Conservation (phyloP, 1,140 invertebrate genomes). For the Rhysida immarginata region DNA sequence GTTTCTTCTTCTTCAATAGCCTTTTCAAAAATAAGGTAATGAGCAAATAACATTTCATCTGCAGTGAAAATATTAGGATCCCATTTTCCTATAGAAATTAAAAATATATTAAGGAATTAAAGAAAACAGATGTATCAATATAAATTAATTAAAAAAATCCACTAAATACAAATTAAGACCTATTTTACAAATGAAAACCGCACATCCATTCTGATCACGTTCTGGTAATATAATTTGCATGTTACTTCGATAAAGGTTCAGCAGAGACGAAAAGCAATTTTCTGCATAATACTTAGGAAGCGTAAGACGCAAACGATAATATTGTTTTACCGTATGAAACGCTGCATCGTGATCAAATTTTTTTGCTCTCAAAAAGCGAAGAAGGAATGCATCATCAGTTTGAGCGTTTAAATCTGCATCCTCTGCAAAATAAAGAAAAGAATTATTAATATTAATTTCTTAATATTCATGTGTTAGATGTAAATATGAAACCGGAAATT, state of each 20-base stretch:
- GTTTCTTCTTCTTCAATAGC: conserved; percentile 58
- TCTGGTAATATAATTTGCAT: background rate
- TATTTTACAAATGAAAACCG: too few relatives aligned
- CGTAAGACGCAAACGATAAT: background rate
- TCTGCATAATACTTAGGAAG: background rate
- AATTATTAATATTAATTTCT: too few relatives aligned
- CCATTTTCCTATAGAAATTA: background rate
- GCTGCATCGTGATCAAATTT: background rate
- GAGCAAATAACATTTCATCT: conserved; percentile 33
- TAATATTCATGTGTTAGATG: too few relatives aligned
- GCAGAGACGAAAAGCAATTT: background rate
- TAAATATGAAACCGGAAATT: too few relatives aligned
- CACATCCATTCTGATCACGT: background rate
- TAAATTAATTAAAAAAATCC: too few relatives aligned
- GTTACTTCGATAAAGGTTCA: background rate
- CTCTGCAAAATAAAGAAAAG: background rate
- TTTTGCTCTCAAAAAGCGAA: background rate
- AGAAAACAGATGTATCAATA: too few relatives aligned
- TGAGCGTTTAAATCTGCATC: background rate
- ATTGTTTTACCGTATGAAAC: background rate
- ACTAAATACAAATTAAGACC: too few relatives aligned
- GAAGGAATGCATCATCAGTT: background rate
- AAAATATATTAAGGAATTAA: too few relatives aligned
- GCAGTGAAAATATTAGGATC: background rate
- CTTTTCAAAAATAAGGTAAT: conserved; percentile 59